Evolutionary conservation across 2,797 vertebrate species (phyloP), one percentile per base, ranked within the genome.

Genomic region (Alectoris magna): DNA sequence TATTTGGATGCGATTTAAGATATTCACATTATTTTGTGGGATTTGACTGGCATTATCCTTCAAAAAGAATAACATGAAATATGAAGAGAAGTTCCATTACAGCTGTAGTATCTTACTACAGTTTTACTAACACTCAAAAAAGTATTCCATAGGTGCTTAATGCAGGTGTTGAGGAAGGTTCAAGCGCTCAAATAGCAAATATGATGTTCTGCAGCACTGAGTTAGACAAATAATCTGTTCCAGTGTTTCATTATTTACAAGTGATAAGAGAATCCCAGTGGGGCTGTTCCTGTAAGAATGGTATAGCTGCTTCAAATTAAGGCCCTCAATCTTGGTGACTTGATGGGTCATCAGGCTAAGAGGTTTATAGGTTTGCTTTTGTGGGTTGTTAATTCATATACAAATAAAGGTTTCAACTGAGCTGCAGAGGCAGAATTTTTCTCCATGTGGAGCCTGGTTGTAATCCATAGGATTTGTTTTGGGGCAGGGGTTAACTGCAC

Each of bases 321-420:
- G 79, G 23, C n/a, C 27, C 60, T 94, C 64, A 83, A 89, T 95
- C 84, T 78, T 67, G 24, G 18, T 89, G 92, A 70, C 58, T 75
- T 83, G 58, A 76, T 95, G 71, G 53, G 59, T 87, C 79, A 73
- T 81, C 48, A n/a, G 91, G 79, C 82, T 89, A 87, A 24, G 36
- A 77, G n/a, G 39, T 60, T 18, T 53, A 43, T 31, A 82, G 39
- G 26, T 34, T 82, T 91, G 12, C 26, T 67, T 14, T 84, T 87
- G 36, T 59, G 67, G 53, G 51, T 82, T 44, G 55, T 70, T 51
- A 19, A 66, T 87, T 89, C 67, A 68, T 41, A 72, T 26, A 48
- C 17, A 53, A 86, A 66, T 68, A 58, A 29, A 86, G 51, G 75
- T 34, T 53, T 55, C 18, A 41, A 31, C 9, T 6, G 23, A 76